Conservation (phyloP, 2,888 invertebrate genomes). For the Tenthredo amoena region DNA sequence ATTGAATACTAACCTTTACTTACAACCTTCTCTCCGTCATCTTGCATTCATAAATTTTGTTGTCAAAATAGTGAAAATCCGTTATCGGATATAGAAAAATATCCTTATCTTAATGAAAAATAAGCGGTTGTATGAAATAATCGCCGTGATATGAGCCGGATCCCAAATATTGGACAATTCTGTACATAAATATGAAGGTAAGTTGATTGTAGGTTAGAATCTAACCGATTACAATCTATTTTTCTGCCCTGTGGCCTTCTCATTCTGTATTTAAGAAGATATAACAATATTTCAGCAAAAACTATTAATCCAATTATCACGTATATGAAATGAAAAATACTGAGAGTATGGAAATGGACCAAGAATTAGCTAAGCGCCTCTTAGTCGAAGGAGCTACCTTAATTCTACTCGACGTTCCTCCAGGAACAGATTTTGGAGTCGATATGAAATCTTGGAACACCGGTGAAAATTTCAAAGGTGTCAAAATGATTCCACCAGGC, state of each 20-base stretch:
- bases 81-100: not conserved
- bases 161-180: not conserved
- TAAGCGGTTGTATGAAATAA: not conserved
- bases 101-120: not conserved
- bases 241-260: not conserved
- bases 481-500: slow-evolving; percentile 99
- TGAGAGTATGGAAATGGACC: slow-evolving; percentile 82
- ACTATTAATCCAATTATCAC: not conserved
- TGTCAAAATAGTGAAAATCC: not conserved
- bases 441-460: slow-evolving; percentile 95
- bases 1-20: too few relatives aligned
- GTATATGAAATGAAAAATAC: slow-evolving; percentile 54
- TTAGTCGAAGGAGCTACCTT: slow-evolving; percentile 91
- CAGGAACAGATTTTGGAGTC: slow-evolving; percentile 97
- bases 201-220: slow-evolving; percentile 1
- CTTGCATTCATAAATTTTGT: not conserved
- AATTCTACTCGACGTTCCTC: slow-evolving; percentile 91
- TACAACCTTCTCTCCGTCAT: not conserved
- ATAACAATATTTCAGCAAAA: not conserved
- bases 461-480: slow-evolving; percentile 94
- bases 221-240: not conserved
- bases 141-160: not conserved
- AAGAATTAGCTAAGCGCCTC: slow-evolving; percentile 86
- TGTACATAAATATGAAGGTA: not conserved
- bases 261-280: not conserved